These are phyloP conservation scores for Melangyna quadrimaculata DNA, from an alignment of 2,888 invertebrate genomes.

Conservation along the genomic window DNA sequence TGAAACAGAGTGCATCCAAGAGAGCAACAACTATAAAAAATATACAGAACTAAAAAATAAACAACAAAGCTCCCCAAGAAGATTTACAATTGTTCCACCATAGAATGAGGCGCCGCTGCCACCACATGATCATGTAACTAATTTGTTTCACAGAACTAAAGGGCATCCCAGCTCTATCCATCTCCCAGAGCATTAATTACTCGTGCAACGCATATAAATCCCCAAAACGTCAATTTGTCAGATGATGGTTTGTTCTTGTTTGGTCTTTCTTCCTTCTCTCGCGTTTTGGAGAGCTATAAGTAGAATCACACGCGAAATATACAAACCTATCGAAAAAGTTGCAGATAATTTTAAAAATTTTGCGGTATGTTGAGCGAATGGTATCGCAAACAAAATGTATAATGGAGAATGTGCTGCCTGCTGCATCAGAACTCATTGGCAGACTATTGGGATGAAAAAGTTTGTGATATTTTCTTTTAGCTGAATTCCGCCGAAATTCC, in stretches of 20 bases:
- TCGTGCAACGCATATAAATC: constrained; percentile 61
- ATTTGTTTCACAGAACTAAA: constrained; percentile 63
- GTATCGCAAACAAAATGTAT: neutral
- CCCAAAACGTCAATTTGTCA: constrained; percentile 71
- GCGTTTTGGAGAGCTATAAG: neutral
- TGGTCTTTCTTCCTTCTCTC: no score
- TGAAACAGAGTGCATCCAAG: constrained; percentile 43
- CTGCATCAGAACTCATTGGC: constrained; percentile 16
- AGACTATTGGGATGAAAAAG: constrained; percentile 13
- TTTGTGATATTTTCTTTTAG: neutral
- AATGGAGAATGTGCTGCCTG: neutral
- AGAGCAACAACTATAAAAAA: neutral
- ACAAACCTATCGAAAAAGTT: neutral
- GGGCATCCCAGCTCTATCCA: constrained; percentile 57
- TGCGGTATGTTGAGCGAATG: constrained; percentile 6
- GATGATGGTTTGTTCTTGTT: constrained; percentile 5
- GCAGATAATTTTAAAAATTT: constrained; percentile 20
- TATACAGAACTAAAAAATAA: neutral
- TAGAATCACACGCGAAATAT: neutral
- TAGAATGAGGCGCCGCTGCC: constrained; percentile 59
- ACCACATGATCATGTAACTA: constrained; percentile 68
- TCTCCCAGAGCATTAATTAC: constrained; percentile 69
- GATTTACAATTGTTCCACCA: constrained; percentile 53
- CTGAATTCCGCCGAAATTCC: constrained; percentile 6
- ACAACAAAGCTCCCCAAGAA: constrained; percentile 14